Percentiles rank a stretch among this genome's conserved stretches.
These are phyloP conservation scores for Coccyzus lansbergi DNA, from an alignment of 2,797 vertebrate genomes.

Conservation along the genomic window DNA sequence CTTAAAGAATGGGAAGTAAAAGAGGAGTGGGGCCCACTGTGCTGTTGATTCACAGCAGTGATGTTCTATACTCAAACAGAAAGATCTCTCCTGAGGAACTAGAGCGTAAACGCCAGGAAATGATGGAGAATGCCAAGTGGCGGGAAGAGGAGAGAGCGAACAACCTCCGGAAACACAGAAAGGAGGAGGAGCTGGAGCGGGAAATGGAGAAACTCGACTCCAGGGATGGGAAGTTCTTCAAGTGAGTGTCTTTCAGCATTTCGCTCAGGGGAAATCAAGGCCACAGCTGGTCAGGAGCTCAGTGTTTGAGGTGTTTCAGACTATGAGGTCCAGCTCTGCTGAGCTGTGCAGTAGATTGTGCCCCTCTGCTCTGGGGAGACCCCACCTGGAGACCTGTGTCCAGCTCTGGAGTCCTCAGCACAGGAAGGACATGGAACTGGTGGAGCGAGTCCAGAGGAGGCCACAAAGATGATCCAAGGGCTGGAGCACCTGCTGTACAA, in stretches of 20 bases:
- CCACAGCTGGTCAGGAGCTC: background rate
- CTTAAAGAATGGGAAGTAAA: no score
- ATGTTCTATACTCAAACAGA: conserved; percentile 64
- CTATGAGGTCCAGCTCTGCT: rapidly evolving
- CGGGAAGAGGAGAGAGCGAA: conserved; percentile 87
- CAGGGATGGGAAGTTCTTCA: conserved; percentile 86
- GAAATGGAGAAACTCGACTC: conserved; percentile 77
- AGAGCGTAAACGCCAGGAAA: conserved; percentile 85
- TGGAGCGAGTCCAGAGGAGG: no score
- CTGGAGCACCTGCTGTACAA: no score
- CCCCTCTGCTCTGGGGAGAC: no score
- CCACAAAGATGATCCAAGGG: no score
- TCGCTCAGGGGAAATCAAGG: no score
- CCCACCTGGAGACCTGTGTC: no score
- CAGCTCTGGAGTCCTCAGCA: no score
- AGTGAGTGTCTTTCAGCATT: conserved; percentile 80
- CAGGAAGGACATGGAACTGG: no score
- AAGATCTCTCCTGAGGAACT: conserved; percentile 88
- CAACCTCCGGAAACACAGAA: conserved; percentile 86
- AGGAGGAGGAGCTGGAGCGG: conserved; percentile 86
- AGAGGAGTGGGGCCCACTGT: rapidly evolving
- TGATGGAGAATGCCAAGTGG: conserved; percentile 91
- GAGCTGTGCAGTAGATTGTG: no score
- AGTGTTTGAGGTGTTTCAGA: rapidly evolving
- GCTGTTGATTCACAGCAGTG: rapidly evolving